These are phyloP conservation scores for Camarhynchus parvulus DNA, from an alignment of 2,113 vertebrate species.

Conservation along the genomic window DNA sequence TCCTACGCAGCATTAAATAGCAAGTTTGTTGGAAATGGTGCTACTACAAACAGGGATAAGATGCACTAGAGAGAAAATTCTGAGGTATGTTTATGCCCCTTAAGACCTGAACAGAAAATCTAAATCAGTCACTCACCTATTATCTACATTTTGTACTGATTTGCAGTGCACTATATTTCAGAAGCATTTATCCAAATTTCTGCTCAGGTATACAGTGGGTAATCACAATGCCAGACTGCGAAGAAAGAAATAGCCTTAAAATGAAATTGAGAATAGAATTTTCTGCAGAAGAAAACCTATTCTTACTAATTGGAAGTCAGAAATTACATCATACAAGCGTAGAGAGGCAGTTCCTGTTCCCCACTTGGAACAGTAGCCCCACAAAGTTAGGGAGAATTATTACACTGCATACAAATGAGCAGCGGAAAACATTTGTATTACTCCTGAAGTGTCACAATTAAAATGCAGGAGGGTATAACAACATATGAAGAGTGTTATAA, in stretches of 20 bases:
- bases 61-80: background rate
- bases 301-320: background rate
- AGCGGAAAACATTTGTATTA: background rate
- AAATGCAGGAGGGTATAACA: background rate
- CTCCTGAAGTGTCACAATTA: background rate
- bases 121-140: background rate
- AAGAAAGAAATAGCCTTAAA: background rate
- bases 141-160: background rate
- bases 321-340: background rate
- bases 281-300: background rate
- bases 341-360: background rate
- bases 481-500: background rate
- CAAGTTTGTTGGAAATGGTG: background rate
- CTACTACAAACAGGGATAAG: background rate
- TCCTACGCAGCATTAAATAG: background rate
- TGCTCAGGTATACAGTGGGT: background rate
- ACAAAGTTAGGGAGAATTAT: background rate
- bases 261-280: background rate
- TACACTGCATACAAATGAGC: background rate
- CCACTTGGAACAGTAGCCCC: background rate
- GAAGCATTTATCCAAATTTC: background rate
- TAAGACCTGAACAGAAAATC: background rate
- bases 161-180: background rate
- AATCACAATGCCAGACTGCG: background rate
- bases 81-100: background rate